Conservation (phyloP, 2,113 vertebrate species). For the Tamias sibiricus region DNA sequence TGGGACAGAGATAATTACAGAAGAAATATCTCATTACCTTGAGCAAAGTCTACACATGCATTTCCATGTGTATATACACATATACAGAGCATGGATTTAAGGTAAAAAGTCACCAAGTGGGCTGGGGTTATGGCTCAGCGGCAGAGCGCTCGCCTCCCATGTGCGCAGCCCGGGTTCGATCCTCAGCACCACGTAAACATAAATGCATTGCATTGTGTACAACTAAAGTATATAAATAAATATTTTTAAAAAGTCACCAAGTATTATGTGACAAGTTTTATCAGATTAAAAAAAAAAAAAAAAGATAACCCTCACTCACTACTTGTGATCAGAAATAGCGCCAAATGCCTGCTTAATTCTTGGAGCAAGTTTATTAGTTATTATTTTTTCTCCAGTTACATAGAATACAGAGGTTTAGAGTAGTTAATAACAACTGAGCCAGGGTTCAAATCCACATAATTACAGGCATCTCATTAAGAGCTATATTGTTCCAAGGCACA, state of each 20-base stretch:
- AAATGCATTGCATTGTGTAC: too few relatives aligned
- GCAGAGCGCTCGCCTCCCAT: too few relatives aligned
- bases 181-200: too few relatives aligned
- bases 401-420: background rate
- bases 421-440: background rate
- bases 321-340: background rate
- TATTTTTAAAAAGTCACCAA: background rate
- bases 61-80: background rate
- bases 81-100: background rate
- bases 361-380: background rate
- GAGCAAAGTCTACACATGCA: background rate
- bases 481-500: background rate
- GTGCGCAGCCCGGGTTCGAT: too few relatives aligned
- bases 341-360: background rate
- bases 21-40: constrained; percentile 5
- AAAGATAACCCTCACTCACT: background rate
- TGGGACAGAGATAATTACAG: background rate
- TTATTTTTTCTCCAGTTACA: background rate
- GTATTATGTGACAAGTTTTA: background rate
- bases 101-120: background rate
- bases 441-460: constrained; percentile 10
- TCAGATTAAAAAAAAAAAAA: background rate
- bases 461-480: background rate
- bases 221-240: too few relatives aligned
- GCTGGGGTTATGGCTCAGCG: too few relatives aligned